Conservation (phyloP, 1,140 invertebrate genomes). For the Physella acuta region DNA sequence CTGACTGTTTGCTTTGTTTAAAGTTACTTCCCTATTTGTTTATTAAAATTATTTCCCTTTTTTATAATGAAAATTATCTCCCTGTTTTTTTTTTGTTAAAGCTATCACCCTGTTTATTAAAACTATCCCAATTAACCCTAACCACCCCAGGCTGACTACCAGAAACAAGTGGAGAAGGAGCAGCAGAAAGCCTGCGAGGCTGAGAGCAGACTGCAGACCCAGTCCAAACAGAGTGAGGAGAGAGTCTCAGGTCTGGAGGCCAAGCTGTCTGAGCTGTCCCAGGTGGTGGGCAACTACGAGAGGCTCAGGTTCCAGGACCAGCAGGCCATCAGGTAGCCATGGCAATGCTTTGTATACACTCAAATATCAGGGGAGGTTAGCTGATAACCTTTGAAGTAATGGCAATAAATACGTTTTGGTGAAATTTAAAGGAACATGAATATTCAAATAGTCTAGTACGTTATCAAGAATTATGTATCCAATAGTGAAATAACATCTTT, state of each 20-base stretch:
- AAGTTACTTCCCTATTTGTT: too few relatives aligned
- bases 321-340: constrained; percentile 67
- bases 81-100: background rate
- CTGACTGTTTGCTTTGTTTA: too few relatives aligned
- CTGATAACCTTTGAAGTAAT: too few relatives aligned
- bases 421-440: too few relatives aligned
- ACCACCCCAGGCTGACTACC: constrained; percentile 62
- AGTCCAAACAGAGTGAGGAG: constrained; percentile 68
- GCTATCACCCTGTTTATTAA: background rate
- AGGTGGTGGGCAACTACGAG: constrained; percentile 78
- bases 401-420: too few relatives aligned
- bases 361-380: too few relatives aligned
- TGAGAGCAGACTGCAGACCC: constrained; percentile 47
- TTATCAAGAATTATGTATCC: too few relatives aligned
- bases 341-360: too few relatives aligned
- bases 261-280: constrained; percentile 77
- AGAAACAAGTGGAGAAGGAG: constrained; percentile 51
- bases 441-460: too few relatives aligned
- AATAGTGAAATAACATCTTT: too few relatives aligned
- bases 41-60: background rate
- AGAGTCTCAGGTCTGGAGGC: constrained; percentile 77
- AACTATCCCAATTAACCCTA: background rate
- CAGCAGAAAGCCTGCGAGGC: constrained; percentile 49
- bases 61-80: background rate
- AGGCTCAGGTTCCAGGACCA: constrained; percentile 74